Base-by-base conservation (phyloP, 2,797 vertebrate species). In the Alca torda region DNA sequence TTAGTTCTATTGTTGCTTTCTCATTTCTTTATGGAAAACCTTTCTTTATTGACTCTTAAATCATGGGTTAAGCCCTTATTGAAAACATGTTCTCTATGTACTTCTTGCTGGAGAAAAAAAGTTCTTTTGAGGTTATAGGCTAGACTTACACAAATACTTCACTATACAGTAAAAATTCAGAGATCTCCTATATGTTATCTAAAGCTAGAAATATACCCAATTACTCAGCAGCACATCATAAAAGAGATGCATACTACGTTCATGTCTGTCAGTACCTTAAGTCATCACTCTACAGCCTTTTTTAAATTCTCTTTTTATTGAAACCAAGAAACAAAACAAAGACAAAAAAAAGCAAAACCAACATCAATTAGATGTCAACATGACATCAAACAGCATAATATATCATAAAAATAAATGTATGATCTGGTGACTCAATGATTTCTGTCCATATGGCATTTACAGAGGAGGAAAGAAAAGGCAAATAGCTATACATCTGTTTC, bases 261-360 rank as follows among this genome's bases (percentile, higher is more conserved):
- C 95, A 79, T 85, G 95, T 97, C 95, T 98, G 96, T 98, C 98
- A 97, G 90, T 97, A 85, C 89, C 91, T 97, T 96, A 98, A 98
- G 97, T 97, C 97, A 95, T 98, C 96, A 97, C 76, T 97, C 78
- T 86, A 84, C 97, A 95, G 60, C 85, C 93, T 96, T 98, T 96
- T 97, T 97, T 81, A 96, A 95, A 82, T 97, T 97, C 95, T 95
- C 74, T 97, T 98, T 97, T 98, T 97, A 96, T 97, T 97, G 93
- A 97, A 98, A 97, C 92, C 91, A 94, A 97, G 96, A 94, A 97
- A 97, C 93, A 98, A 98, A 98, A 97, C 95, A 97, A 97, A 98
- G 95, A 96, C 91, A 89, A 96, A 97, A 96, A 96, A 98, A 97
- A 61, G 95, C 89, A 96, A 94, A 95, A 95, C 59, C 84, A 92